Evolutionary conservation across 2,113 vertebrate species (phyloP).

Genomic region (Mirounga angustirostris): DNA sequence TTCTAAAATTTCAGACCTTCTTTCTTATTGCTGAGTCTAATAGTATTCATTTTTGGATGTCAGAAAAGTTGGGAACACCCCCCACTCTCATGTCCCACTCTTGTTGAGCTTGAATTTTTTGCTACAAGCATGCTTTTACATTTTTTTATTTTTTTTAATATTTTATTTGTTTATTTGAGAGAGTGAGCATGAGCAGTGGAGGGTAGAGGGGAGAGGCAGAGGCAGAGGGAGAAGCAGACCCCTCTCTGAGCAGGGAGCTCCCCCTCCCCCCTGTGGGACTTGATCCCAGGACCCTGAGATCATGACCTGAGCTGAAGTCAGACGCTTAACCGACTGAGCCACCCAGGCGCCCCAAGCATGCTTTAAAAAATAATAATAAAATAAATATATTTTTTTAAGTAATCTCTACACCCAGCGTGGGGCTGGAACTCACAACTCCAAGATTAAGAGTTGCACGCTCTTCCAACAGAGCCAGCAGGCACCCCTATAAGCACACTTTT

Average conservation of each 20-base stretch:
- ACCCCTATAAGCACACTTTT: neutral
- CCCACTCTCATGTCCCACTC: neutral
- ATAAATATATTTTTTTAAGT: neutral
- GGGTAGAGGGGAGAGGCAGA: too few relatives aligned
- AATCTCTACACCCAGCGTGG: neutral
- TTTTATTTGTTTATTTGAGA: too few relatives aligned
- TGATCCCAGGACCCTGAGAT: too few relatives aligned
- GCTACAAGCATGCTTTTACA: neutral
- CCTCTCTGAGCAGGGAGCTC: too few relatives aligned
- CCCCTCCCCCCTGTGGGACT: too few relatives aligned
- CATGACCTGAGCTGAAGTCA: too few relatives aligned
- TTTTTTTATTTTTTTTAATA: too few relatives aligned
- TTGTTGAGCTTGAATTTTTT: neutral
- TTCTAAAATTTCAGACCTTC: slow-evolving; percentile 34
- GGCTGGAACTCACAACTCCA: neutral
- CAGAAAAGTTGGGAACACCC: neutral
- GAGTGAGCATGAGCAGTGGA: too few relatives aligned
- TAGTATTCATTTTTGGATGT: neutral
- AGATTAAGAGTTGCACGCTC: neutral
- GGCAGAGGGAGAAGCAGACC: too few relatives aligned
- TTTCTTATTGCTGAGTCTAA: neutral
- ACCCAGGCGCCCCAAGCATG: neutral
- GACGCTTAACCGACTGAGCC: too few relatives aligned
- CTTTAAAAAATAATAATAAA: neutral
- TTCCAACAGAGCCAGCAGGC: neutral